Base-by-base conservation (phyloP, 2,113 vertebrate genomes). In the Globicephala melas region DNA sequence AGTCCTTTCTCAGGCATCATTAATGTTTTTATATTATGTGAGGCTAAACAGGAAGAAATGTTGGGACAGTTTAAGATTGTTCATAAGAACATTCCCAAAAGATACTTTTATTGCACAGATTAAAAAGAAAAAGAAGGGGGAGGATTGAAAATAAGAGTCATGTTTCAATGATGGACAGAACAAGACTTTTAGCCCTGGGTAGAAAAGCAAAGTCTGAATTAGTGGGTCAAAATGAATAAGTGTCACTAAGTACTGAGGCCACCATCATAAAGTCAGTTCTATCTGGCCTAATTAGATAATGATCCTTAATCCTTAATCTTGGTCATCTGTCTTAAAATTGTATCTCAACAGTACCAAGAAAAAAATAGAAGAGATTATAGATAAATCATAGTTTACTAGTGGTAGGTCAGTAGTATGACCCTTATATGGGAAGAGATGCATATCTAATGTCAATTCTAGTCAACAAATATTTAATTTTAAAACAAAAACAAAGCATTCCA, bases 391-490 rank as follows among this genome's bases (percentile, higher is more conserved):
- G 53, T 89, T 80, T 95, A 89, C 36, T 71, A 90, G 77, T 47
- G 44, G 4, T 11, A 73, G 23, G 26, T 33, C n/a, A 68, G 33
- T 23, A 91, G 9, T 73, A 65, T 47, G 47, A 60, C 38, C 31
- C 53, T 91, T 68, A 53, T 13, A 28, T 58, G 28, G 53, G 36
- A 93, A 96, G n/a, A 96, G 5, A 95, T 81, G 25, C 21, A 81
- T 41, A 68, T 20, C 41, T 82, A 67, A 89, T 83, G 95, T 95
- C n/a, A 89, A 86, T 93, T 91, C 31, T n/a, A 90, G 73, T 95
- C 25, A 90, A 90, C 17, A 93, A 92, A 88, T 76, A 55, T 36
- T 82, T 79, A 85, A 65, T 38, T 67, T 94, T 70, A 79, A 94
- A 80, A 79, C 25, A 23, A 79, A 67, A 81, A 74, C 25, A 89